Evolutionary conservation across 2,797 vertebrate species (phyloP).

Genomic region (Philypnodon macrostomus): DNA sequence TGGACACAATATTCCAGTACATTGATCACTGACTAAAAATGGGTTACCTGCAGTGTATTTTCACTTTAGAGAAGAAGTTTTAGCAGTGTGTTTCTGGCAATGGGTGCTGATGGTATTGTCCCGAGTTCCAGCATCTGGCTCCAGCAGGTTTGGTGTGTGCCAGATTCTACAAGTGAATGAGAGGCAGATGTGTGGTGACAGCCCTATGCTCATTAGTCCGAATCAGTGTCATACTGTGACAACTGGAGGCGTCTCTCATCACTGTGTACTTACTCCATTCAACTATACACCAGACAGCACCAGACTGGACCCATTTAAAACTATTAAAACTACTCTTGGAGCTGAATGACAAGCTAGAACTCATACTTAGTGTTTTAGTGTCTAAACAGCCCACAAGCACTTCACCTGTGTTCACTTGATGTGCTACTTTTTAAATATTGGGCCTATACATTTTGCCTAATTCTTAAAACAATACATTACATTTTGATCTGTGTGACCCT

Average conservation of each 20-base stretch:
- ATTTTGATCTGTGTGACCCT: slow-evolving; percentile 18
- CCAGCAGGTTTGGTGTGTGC: slow-evolving; percentile 91
- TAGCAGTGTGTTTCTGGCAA: slow-evolving; percentile 37
- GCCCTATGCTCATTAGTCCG: slow-evolving; percentile 77
- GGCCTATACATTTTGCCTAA: slow-evolving; percentile 2
- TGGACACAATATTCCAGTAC: too few species aligned
- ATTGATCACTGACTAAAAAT: background rate
- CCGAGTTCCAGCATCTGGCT: slow-evolving; percentile 77
- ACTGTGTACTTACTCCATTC: slow-evolving; percentile 57
- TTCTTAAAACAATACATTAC: slow-evolving; percentile 1
- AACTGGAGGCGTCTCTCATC: slow-evolving; percentile 76
- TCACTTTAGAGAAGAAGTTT: slow-evolving; percentile 15
- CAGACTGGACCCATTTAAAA: slow-evolving; percentile 42
- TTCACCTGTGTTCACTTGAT: background rate
- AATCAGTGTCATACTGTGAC: slow-evolving; percentile 83
- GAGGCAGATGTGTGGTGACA: slow-evolving; percentile 81
- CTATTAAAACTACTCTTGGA: slow-evolving; percentile 37
- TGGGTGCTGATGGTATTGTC: slow-evolving; percentile 35
- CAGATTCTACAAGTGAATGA: slow-evolving; percentile 94
- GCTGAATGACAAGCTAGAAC: slow-evolving; percentile 2
- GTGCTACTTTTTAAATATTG: background rate
- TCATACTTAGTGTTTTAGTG: background rate
- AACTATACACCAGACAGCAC: slow-evolving; percentile 51
- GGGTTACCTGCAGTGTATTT: background rate
- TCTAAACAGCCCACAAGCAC: background rate